Evolutionary conservation across 2,888 invertebrate genomes (phyloP).

Genomic region (Cataglyphis albicans): DNA sequence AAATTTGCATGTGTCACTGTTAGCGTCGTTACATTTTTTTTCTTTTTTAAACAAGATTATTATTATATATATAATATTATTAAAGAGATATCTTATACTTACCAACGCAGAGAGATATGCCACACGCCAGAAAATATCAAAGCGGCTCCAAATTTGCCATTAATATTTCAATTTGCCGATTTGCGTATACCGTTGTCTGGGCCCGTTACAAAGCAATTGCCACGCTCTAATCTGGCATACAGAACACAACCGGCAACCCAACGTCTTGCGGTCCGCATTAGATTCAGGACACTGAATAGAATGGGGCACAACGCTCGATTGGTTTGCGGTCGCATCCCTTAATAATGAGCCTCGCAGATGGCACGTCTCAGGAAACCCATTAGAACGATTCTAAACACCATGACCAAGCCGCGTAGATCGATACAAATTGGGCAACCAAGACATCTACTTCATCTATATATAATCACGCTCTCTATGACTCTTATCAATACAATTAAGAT

Average conservation of each 20-base stretch:
- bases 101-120: not conserved
- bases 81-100: not conserved
- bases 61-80: not conserved
- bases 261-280: slow-evolving; percentile 81
- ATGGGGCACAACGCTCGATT: slow-evolving; percentile 82
- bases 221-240: slow-evolving; percentile 66
- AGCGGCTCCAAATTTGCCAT: not conserved
- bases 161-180: slow-evolving; percentile 47
- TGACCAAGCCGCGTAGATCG: slow-evolving; percentile 63
- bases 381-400: slow-evolving; percentile 81
- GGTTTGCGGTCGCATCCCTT: slow-evolving; percentile 85
- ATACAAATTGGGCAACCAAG: slow-evolving; percentile 61
- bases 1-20: slow-evolving; percentile 21
- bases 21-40: not conserved
- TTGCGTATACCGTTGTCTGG: slow-evolving; percentile 34
- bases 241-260: slow-evolving; percentile 58
- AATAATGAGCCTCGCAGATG: slow-evolving; percentile 85
- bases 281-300: slow-evolving; percentile 74
- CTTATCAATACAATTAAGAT: not conserved
- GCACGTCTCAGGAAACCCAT: slow-evolving; percentile 84
- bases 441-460: not conserved
- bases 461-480: not conserved
- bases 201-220: slow-evolving; percentile 57
- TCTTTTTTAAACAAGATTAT: not conserved
- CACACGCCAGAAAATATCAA: not conserved